Conservation (phyloP, 2,888 invertebrate genomes). For the Oligia latruncula region DNA sequence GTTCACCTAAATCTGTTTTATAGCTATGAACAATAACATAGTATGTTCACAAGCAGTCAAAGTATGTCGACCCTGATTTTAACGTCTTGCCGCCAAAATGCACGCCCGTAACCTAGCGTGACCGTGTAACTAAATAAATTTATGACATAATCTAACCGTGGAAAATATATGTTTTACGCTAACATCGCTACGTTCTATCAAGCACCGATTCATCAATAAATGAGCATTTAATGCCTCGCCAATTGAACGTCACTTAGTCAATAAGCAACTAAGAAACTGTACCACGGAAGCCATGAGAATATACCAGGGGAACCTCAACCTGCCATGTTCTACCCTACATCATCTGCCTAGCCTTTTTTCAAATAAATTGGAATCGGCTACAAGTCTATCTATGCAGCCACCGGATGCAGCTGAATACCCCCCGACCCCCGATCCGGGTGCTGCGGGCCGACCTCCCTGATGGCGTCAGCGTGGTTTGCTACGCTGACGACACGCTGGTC, state of each 20-base stretch:
- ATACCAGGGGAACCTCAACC: too few species aligned
- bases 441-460: too few species aligned
- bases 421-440: too few species aligned
- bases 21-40: constrained; percentile 12
- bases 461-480: too few species aligned
- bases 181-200: not conserved
- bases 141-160: not conserved
- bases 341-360: not conserved
- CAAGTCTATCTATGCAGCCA: not conserved
- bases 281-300: not conserved
- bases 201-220: not conserved
- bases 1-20: constrained; percentile 26
- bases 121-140: constrained; percentile 1
- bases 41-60: constrained; percentile 3
- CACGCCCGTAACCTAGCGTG: constrained; percentile 12
- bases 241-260: not conserved
- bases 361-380: not conserved
- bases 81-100: constrained; percentile 19
- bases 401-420: too few species aligned
- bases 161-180: not conserved
- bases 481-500: too few species aligned
- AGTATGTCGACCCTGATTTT: constrained; percentile 29
- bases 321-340: not conserved
- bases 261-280: not conserved
- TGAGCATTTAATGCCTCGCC: not conserved